phyloP scores from a whole-genome alignment of 1,140 invertebrate species.

The Aphidius ervi region DNA sequence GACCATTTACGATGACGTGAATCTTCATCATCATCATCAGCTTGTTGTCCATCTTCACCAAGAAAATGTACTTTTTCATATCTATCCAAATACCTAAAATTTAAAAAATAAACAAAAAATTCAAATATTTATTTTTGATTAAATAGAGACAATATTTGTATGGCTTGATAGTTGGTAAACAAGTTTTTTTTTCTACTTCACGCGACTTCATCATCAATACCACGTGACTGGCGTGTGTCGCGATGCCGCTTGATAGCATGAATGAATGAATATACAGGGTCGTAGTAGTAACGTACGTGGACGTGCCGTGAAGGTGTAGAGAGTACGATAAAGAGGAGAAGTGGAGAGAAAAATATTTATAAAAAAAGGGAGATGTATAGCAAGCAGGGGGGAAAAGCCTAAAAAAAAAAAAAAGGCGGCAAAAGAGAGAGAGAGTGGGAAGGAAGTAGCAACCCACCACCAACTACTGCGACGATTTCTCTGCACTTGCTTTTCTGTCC shows the following conservation, averaged over 20 bases:
- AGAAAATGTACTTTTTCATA: conserved; percentile 84
- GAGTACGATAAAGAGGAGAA: conserved; percentile 7
- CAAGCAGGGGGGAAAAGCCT: too few species aligned
- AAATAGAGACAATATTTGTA: neutral
- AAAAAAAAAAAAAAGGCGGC: neutral
- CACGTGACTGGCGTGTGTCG: conserved; percentile 20
- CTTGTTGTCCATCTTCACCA: conserved; percentile 75
- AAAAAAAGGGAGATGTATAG: too few species aligned
- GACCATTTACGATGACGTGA: conserved; percentile 66
- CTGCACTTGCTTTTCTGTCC: conserved; percentile 14
- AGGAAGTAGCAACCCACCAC: conserved; percentile 5
- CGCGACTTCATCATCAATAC: neutral
- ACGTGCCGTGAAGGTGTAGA: conserved; percentile 12
- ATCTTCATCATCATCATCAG: conserved; percentile 73
- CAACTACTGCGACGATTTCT: conserved; percentile 9
- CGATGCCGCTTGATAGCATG: conserved; percentile 4
- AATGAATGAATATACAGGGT: conserved; percentile 14
- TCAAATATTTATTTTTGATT: neutral
- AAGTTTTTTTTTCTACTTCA: too few species aligned
- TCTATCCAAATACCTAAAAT: conserved; percentile 70
- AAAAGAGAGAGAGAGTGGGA: conserved; percentile 14
- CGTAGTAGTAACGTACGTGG: conserved; percentile 23
- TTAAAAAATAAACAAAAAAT: conserved; percentile 14
- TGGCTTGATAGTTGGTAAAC: too few species aligned
- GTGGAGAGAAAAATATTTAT: too few species aligned